Evolutionary conservation across 2,113 vertebrate genomes (phyloP), one percentile per base, ranked within the genome.

Genomic region (Ceyx margarethae): DNA sequence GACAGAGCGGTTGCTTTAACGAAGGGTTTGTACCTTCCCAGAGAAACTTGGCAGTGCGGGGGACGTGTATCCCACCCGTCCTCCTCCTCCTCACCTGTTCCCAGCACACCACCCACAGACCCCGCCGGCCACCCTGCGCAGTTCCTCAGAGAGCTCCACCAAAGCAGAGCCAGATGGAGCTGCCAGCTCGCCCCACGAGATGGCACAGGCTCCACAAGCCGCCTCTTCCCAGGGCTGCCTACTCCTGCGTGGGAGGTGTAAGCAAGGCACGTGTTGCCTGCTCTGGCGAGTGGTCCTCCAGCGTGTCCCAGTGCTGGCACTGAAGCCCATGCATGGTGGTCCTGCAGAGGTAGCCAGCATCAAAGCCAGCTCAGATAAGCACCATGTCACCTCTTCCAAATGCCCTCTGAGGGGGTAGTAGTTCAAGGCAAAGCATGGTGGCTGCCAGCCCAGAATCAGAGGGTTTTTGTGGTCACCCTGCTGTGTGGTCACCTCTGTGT

Each of bases 211-310:
- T 87, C 81, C 48, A 50, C 80, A 75, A 86, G 81, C 77, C 2
- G 64, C 91, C 81, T 95, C 93, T 64, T 90, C 89, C 76, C 2
- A 2, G 64, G 87, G 46, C 95, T 94, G 87, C 93, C 91, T 37
- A 92, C 91, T 89, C 60, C 84, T 1, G 3, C 0, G 90, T 89
- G 61, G 91, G 93, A 96, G 81, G 81, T 81, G 78, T 72, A 9
- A 86, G 72, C 0, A 0, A 77, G 65, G 84, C 93, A 91, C 37
- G 33, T 92, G 93, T 73, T 42, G 51, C 69, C 75, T 64, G n/a
- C 22, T 53, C 10, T 3, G 2, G 53, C 3, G 13, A 87, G 57
- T 2, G 3, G 50, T 79, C 53, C 71, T 82, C 62, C 37, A 40
- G 66, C 1, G 0, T 16, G 62, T 75, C 62, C 89, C 82, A 46